Evolutionary conservation across 2,113 vertebrate genomes (phyloP).

Genomic region (Takifugu bimaculatus): DNA sequence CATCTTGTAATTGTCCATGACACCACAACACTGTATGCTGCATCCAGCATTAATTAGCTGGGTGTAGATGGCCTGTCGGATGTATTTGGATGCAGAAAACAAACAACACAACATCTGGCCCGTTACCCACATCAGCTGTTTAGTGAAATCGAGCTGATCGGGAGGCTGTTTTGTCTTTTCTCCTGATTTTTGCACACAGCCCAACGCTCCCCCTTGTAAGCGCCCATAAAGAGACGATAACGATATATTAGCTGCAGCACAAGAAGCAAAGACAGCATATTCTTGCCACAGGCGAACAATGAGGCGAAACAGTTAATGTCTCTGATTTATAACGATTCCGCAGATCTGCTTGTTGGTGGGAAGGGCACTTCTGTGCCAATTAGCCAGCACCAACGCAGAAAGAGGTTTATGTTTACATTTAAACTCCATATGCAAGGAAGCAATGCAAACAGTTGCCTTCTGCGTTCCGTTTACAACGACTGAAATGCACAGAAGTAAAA

Average conservation of each 20-base stretch:
- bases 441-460: background rate
- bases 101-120: no score
- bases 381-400: conserved; percentile 19
- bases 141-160: no score
- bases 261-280: conserved; percentile 31
- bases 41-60: no score
- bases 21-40: no score
- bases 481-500: no score
- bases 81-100: no score
- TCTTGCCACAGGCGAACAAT: conserved; percentile 38
- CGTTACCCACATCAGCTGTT: no score
- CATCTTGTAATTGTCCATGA: no score
- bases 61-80: no score
- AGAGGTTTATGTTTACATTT: conserved; percentile 20
- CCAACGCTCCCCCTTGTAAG: no score
- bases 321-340: conserved; percentile 43
- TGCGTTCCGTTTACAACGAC: background rate
- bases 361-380: conserved; percentile 35
- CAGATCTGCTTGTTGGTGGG: conserved; percentile 39
- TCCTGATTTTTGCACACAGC: no score
- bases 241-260: conserved; percentile 34
- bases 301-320: conserved; percentile 27
- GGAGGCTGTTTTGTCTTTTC: no score
- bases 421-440: conserved; percentile 1
- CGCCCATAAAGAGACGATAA: conserved; percentile 29